A percentile compares a stretch with the other conserved stretches of the same genome.
phyloP scores from a whole-genome alignment of 2,113 vertebrate genomes.

The Vidua chalybeata region DNA sequence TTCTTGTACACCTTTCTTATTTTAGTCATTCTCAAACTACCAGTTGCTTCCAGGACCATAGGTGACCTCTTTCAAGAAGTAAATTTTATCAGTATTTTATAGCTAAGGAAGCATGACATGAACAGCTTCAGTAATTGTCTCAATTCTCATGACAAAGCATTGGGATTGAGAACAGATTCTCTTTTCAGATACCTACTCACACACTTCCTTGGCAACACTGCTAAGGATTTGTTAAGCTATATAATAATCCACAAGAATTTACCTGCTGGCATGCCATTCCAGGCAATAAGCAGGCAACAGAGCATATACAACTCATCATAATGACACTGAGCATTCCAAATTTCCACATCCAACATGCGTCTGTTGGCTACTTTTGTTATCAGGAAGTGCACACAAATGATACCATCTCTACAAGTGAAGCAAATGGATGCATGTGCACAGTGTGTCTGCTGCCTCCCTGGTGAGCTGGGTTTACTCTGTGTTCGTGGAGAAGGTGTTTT shows the following conservation, averaged over 20 bases:
- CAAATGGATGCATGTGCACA: fast-evolving
- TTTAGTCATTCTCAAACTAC: neutral
- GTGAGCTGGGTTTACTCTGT: neutral
- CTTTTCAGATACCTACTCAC: neutral
- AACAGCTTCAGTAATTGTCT: neutral
- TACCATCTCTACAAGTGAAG: neutral
- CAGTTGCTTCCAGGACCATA: neutral
- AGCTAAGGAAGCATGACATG: neutral
- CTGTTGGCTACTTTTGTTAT: neutral
- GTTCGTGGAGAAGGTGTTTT: neutral
- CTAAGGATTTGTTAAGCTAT: neutral
- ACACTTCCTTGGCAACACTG: neutral
- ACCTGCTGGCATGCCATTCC: neutral
- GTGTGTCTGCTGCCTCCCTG: neutral
- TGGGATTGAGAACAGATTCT: neutral
- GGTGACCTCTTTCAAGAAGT: neutral
- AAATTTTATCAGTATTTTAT: neutral
- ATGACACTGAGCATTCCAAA: neutral
- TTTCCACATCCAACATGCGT: neutral
- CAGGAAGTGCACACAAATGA: neutral
- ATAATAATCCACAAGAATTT: neutral
- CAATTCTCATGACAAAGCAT: neutral
- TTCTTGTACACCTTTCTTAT: neutral
- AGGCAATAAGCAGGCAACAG: neutral
- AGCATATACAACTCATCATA: neutral